A percentile compares a stretch with the other conserved stretches of the same genome.
Conservation (phyloP, 2,888 invertebrate species). For the Nemapogon koenigi region DNA sequence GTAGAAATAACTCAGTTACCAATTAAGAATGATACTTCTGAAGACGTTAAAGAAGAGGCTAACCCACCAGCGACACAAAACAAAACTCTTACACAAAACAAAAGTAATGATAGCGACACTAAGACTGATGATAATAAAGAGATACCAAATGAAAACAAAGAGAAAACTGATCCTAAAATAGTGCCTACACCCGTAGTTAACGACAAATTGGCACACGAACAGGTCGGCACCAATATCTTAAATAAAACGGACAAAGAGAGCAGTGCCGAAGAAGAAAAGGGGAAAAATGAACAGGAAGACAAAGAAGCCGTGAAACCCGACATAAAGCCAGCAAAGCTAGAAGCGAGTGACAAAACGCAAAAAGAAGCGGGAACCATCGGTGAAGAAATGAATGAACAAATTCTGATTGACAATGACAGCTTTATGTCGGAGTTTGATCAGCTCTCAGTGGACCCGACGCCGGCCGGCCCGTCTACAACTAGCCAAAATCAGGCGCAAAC, state of each 20-base stretch:
- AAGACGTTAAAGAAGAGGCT: background rate
- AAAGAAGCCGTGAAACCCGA: too few species aligned
- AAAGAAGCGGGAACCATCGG: background rate
- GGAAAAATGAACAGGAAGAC: conserved; percentile 39
- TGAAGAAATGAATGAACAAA: conserved; percentile 39
- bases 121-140: conserved; percentile 33
- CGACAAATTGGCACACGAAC: conserved; percentile 1
- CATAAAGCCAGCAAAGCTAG: background rate
- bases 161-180: conserved; percentile 10
- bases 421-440: conserved; percentile 63
- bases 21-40: conserved; percentile 34
- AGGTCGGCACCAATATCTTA: conserved; percentile 17
- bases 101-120: conserved; percentile 2
- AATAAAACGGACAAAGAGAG: conserved; percentile 29
- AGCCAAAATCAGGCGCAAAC: conserved; percentile 37
- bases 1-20: conserved; percentile 42
- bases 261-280: conserved; percentile 19
- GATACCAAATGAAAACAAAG: conserved; percentile 33
- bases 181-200: conserved; percentile 13
- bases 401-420: conserved; percentile 51
- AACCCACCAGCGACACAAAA: conserved; percentile 1
- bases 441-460: conserved; percentile 50
- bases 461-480: conserved; percentile 30
- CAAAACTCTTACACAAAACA: background rate
- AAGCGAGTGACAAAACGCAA: background rate